Evolutionary conservation across 2,113 vertebrate species (phyloP), one percentile per base, ranked within the genome.

Genomic region (Hyperopisus bebe): DNA sequence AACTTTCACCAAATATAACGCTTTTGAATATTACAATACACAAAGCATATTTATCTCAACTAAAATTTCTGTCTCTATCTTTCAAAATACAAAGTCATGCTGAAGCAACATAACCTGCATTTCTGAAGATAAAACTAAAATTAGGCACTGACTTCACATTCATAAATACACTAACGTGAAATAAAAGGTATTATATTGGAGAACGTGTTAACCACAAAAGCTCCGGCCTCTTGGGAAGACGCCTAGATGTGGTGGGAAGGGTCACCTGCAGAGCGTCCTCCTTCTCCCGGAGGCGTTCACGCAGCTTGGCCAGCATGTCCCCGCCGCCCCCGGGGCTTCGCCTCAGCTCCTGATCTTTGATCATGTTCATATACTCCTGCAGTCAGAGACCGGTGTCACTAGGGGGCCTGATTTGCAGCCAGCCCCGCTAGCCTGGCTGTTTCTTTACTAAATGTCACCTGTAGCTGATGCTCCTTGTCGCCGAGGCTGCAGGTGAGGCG

Each of bases 381-480:
- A 88, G 86, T 90, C 27, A 92, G 35, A 87, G 1, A n/a, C 27
- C 5, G 5, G 1, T 44, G 24, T 51, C 44, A 91, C 9, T 15
- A 11, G 44, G 5, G 31, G 9, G 13, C 48, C 55, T 48, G 5
- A 13, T 9, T 35, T 11, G 15, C 53, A 55, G 13, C 10, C 21
- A 53, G 19, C 31, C 9, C 87, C 21, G 3, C 31, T 27, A 15
- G 19, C 48, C 46, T 53, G 48, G 39, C 53, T 13, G 44, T 19
- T 4, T 21, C 24, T 51, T 8, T 80, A 39, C 35, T 39, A 35
- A 19, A 98, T 1, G 62, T 4, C n/a, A 70, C 98, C 97, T 97
- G 97, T 10, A 98, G 95, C 92, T 97, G 94, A 48, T 96, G 94
- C 88, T 97, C 97, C 92, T 97, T 97, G 66, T 97, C 96, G 85